Evolutionary conservation across 2,113 vertebrate genomes (phyloP), one percentile per base, ranked within the genome.

Genomic region (Corythornis madagascariensis): DNA sequence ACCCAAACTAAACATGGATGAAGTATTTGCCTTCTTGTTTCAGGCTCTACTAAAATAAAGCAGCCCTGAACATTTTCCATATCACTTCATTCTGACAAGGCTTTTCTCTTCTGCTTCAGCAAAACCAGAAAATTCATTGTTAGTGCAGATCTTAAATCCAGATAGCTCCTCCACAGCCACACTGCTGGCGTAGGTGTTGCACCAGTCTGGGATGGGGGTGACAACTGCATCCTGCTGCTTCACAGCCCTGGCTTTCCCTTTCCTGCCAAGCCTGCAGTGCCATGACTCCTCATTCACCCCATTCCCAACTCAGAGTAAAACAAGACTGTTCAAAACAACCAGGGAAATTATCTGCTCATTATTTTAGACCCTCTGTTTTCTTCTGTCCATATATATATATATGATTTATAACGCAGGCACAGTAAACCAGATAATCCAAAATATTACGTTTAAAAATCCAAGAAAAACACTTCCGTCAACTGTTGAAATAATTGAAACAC

Each of bases 31-130:
- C 8, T 55, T 79, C 45, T 38, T 79, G n/a, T 87, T 94, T 77
- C 55, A 55, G 42, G 12, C 42, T 70, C 59, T 59, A 61, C 47
- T 72, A 40, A 77, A 86, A 86, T 73, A 55, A 69, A 90, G 10
- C 40, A 79, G 15, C 63, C 55, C 55, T 69, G 70, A 92, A 65
- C 65, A 31, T 93, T 93, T 95, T 94, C 81, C 70, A 25, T 92
- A 89, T 78, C 50, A 15, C 59, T 96, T 94, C 53, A 86, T 63
- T 69, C 57, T 87, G 61, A 84, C 76, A 90, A 93, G 43, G 9
- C 29, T 33, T 69, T 93, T 90, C 89, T 64, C 50, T 78, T 67
- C 81, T 93, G 70, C 84, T 94, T 91, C 91, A 92, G 71, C 81
- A 94, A 72, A 93, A 73, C 18, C 20, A 31, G 66, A 65, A 84